A percentile compares a stretch with the other conserved stretches of the same genome.
Evolutionary conservation across 1,140 invertebrate species (phyloP).

Genomic region (Andrena cerasifolii): DNA sequence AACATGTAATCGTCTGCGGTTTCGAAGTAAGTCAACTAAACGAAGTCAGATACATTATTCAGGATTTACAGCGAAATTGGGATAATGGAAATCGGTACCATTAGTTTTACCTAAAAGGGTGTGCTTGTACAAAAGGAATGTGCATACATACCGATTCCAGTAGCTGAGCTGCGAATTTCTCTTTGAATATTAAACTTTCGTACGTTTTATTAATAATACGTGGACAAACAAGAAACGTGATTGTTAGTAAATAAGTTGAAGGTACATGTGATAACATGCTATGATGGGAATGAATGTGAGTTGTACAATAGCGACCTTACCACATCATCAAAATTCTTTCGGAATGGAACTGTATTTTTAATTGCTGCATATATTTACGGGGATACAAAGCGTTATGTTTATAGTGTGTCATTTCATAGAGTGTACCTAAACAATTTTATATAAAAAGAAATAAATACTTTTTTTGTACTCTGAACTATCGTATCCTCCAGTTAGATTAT

Average conservation of each 20-base stretch:
- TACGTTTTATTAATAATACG: constrained; percentile 7
- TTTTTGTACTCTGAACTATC: constrained; percentile 13
- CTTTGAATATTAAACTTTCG: constrained; percentile 4
- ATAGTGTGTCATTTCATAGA: constrained; percentile 17
- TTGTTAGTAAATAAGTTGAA: constrained; percentile 17
- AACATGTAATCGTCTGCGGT: not conserved
- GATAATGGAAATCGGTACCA: not conserved
- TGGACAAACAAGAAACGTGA: not conserved
- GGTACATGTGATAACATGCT: not conserved
- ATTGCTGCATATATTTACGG: constrained; percentile 31
- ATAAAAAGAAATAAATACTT: constrained; percentile 49
- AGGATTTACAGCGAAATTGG: not conserved
- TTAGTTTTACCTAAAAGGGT: constrained; percentile 1
- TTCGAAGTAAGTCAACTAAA: constrained; percentile 13
- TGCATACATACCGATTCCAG: constrained; percentile 18
- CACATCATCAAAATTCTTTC: not conserved
- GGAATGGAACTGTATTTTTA: constrained; percentile 6
- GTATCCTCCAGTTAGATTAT: not conserved
- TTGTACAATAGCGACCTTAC: not conserved
- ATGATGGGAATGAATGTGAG: not conserved
- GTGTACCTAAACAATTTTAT: constrained; percentile 41
- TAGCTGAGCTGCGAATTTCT: not conserved
- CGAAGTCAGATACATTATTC: not conserved
- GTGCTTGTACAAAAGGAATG: constrained; percentile 4
- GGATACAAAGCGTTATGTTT: constrained; percentile 18